Conservation (phyloP, 2,797 vertebrate species). For the Cynodonichthys magdalenae region DNA sequence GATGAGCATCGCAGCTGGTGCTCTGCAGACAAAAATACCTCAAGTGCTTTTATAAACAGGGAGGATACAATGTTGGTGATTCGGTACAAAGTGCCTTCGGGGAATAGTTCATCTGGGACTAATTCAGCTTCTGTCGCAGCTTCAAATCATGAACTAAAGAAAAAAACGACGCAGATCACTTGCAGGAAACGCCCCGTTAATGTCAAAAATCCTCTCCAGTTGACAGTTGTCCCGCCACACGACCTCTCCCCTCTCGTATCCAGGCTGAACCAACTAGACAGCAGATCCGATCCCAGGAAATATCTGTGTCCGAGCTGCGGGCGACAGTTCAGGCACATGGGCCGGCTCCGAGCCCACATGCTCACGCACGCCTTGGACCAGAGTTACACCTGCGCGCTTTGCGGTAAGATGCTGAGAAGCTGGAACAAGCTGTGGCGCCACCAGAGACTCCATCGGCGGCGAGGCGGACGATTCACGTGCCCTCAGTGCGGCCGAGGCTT, state of each 20-base stretch:
- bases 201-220: slow-evolving; percentile 56
- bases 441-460: slow-evolving; percentile 80
- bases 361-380: slow-evolving; percentile 74
- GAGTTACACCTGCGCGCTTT: slow-evolving; percentile 75
- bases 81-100: slow-evolving; percentile 56
- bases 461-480: slow-evolving; percentile 78
- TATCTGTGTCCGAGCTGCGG: slow-evolving; percentile 81
- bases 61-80: slow-evolving; percentile 48
- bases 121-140: not conserved
- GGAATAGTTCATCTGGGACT: slow-evolving; percentile 36
- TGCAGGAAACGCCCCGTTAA: slow-evolving; percentile 23
- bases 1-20: slow-evolving; percentile 68
- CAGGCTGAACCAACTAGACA: slow-evolving; percentile 74
- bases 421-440: slow-evolving; percentile 83
- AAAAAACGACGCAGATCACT: not conserved
- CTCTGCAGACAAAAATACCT: slow-evolving; percentile 34
- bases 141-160: not conserved
- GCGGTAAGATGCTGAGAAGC: slow-evolving; percentile 75
- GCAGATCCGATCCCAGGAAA: slow-evolving; percentile 78
- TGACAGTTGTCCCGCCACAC: slow-evolving; percentile 33
- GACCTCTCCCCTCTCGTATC: slow-evolving; percentile 61
- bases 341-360: slow-evolving; percentile 82
- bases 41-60: slow-evolving; percentile 9
- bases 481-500: slow-evolving; percentile 77
- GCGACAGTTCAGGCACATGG: slow-evolving; percentile 80